Evolutionary conservation across 1,140 invertebrate species (phyloP).

Genomic region (Trichonephila clavipes): DNA sequence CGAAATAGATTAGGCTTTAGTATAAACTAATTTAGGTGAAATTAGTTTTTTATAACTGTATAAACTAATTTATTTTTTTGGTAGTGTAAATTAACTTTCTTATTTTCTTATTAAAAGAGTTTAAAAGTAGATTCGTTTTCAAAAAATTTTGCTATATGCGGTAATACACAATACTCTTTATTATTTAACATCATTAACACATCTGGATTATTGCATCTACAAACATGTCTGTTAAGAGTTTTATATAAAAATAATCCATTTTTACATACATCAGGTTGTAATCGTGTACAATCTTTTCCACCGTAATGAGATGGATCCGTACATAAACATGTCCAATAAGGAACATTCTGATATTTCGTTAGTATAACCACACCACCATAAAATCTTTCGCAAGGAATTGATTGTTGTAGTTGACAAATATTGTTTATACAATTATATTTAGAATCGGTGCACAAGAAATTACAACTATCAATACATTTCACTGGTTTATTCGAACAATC

Average conservation of each 20-base stretch:
- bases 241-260: constrained; percentile 48
- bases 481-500: constrained; percentile 8
- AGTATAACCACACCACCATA: not conserved
- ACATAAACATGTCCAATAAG: constrained; percentile 49
- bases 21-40: no score
- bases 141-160: constrained; percentile 21
- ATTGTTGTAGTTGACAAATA: constrained; percentile 16
- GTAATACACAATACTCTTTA: constrained; percentile 31
- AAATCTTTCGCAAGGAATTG: constrained; percentile 3
- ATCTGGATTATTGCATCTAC: not conserved
- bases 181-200: constrained; percentile 4
- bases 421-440: constrained; percentile 42
- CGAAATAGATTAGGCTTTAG: no score
- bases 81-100: no score
- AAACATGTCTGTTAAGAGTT: not conserved
- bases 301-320: constrained; percentile 23
- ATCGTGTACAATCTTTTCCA: not conserved
- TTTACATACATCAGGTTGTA: constrained; percentile 40
- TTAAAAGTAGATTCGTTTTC: not conserved
- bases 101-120: not conserved
- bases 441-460: constrained; percentile 28
- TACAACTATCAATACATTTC: constrained; percentile 36
- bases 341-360: not conserved
- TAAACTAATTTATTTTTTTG: no score
- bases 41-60: no score